These are phyloP conservation scores for Erebia ligea DNA, from an alignment of 2,888 invertebrate species.

Conservation along the genomic window DNA sequence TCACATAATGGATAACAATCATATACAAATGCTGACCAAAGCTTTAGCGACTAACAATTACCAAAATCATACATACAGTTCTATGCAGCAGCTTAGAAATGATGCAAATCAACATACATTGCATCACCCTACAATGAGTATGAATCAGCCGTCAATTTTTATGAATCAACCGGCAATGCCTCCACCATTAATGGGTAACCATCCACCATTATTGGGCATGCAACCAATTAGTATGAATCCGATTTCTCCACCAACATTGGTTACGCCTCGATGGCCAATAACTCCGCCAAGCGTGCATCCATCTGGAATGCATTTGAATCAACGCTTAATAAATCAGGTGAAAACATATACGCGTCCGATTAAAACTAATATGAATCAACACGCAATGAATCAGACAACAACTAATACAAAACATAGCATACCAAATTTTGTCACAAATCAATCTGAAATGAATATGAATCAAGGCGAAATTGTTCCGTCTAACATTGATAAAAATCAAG, in stretches of 20 bases:
- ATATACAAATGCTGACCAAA: conserved; percentile 19
- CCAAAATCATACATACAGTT: background rate
- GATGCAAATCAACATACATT: background rate
- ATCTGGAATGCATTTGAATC: background rate
- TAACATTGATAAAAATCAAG: background rate
- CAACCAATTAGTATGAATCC: background rate
- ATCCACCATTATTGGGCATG: background rate
- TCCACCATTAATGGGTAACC: background rate
- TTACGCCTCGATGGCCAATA: background rate
- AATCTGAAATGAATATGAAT: background rate
- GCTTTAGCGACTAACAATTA: background rate
- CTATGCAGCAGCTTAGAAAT: background rate
- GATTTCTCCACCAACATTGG: background rate
- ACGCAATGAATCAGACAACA: background rate
- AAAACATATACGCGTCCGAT: background rate
- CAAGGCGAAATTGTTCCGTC: background rate
- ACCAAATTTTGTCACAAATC: background rate
- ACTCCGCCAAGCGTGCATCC: background rate
- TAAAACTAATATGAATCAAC: background rate
- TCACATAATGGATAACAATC: conserved; percentile 13
- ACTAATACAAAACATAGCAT: background rate
- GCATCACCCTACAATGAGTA: background rate
- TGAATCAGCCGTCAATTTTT: background rate
- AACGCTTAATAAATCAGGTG: background rate
- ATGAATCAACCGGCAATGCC: background rate